Base-by-base conservation (phyloP, 1,140 invertebrate species). In the Paramacrobiotus metropolitanus region DNA sequence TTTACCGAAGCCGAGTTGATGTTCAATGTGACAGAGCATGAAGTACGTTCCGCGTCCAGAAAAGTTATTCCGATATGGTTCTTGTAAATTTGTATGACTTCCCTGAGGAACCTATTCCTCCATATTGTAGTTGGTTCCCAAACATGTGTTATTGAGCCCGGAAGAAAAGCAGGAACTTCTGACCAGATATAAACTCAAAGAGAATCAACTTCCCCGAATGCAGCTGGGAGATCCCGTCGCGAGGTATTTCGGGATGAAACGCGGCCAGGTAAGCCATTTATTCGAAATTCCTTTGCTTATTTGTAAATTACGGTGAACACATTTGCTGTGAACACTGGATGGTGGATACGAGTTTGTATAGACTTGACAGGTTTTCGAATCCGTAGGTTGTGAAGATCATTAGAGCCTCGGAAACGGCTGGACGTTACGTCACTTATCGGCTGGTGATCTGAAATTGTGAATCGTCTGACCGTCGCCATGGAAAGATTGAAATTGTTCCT, bases 11-110 rank as follows among this genome's bases (percentile, higher is more conserved):
- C 92, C 0, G 95, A 99, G 74, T 74, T 99, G 24, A 75, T 99
- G 2, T 93, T 99, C 59, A 99, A 99, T 72, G 97, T 99, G 29
- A 99, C 94, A 2, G 94, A 99, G 73, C 95, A 99, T 72, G 92
- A 97, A 71, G 74, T 76, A 67, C 64, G 63, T 62, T 31, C 55
- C 21, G 30, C 18, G 59, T 24, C 61, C 9, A 9, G 34, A 40
- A 9, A n/a, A 31, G n/a, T 64, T 29, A 45, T 65, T 61, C 61
- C 61, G 20, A 30, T 62, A 59, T 60, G 60, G 30, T 65, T 21
- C 44, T 65, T 29, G 21, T 29, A 21, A 44, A 62, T 63, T 34
- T 59, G n/a, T n/a, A n/a, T n/a, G n/a, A n/a, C n/a, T n/a, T n/a
- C n/a, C n/a, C n/a, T n/a, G n/a, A n/a, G n/a, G n/a, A n/a, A n/a